A percentile compares a stretch with the other conserved stretches of the same genome.
These are phyloP conservation scores for Scolopax bukidnonensis DNA, from an alignment of 2,797 vertebrate species.

Conservation along the genomic window DNA sequence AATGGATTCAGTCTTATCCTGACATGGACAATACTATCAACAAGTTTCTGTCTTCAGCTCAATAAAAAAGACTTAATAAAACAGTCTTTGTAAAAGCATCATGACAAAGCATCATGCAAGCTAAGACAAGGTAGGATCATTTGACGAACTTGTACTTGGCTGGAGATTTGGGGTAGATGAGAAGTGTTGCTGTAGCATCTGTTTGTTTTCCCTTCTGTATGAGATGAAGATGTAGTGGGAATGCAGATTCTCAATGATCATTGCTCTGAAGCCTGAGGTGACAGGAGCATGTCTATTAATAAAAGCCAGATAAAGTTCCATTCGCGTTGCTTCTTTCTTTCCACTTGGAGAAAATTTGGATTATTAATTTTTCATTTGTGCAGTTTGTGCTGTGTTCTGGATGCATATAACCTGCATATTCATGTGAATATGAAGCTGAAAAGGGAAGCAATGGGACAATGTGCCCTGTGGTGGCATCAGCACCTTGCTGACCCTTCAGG, in stretches of 20 bases:
- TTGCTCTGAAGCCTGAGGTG: background rate
- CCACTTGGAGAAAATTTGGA: background rate
- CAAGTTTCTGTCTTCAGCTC: background rate
- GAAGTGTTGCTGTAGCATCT: background rate
- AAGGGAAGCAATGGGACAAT: background rate
- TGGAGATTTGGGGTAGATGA: background rate
- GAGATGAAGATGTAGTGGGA: background rate
- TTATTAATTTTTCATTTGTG: background rate
- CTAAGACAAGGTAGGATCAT: background rate
- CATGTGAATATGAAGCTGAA: background rate
- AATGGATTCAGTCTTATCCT: background rate
- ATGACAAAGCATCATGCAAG: background rate
- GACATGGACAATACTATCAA: background rate
- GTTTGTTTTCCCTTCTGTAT: background rate
- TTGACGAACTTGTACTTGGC: background rate
- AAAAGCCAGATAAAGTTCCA: background rate
- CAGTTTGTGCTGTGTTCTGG: background rate
- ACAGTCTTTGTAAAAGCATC: background rate
- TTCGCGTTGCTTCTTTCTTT: background rate
- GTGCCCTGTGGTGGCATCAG: background rate
- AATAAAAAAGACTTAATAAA: background rate
- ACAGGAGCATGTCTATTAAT: background rate
- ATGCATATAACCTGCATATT: background rate
- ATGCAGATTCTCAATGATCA: background rate
- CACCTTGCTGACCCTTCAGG: background rate